Evolutionary conservation across 2,113 vertebrate genomes (phyloP), one percentile per base, ranked within the genome.

Genomic region (Bubalus kerabau): DNA sequence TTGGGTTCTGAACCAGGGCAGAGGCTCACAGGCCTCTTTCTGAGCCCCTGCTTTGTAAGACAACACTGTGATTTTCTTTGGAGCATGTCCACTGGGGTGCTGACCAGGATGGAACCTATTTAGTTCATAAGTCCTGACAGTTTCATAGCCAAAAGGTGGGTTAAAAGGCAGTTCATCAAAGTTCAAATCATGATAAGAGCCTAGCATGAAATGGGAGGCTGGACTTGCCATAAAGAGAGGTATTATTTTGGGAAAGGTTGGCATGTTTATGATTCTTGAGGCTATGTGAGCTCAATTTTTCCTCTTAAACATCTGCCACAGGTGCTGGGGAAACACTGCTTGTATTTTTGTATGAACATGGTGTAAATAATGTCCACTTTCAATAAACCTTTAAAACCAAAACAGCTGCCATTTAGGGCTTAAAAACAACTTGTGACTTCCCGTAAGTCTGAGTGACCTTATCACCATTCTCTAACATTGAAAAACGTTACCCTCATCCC

Each of bases 301-400:
- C 98, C 98, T 43, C 87, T 97, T 97, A 94, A 97, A 97, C 98
- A 98, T 98, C 98, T 98, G 98, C 97, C 48, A 46, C 97, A 98
- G 98, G 98, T 98, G 98, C 95, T 92, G 54, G 85, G 94, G 91
- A 98, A 98, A 98, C 91, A 97, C 97, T 97, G 91, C 97, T 97
- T 96, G 94, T 98, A 94, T 98, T 98, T 98, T 98, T 97, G 97
- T 98, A 95, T 94, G 98, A 98, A 87, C 90, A 13, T 67, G 97
- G 96, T 96, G 95, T 98, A 98, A 98, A 98, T 98, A 98, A 97
- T 97, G 97, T 98, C 96, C 97, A 98, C 98, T 98, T 97, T 97
- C 97, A 98, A 97, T 95, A 98, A 98, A 98, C 97, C 83, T 96
- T 97, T 97, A 97, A 97, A 98, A 97, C 97, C 92, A 43, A 97